Evolutionary conservation across 2,888 invertebrate species (phyloP), one percentile per base, ranked within the genome.

Genomic region (Polia nebulosa): DNA sequence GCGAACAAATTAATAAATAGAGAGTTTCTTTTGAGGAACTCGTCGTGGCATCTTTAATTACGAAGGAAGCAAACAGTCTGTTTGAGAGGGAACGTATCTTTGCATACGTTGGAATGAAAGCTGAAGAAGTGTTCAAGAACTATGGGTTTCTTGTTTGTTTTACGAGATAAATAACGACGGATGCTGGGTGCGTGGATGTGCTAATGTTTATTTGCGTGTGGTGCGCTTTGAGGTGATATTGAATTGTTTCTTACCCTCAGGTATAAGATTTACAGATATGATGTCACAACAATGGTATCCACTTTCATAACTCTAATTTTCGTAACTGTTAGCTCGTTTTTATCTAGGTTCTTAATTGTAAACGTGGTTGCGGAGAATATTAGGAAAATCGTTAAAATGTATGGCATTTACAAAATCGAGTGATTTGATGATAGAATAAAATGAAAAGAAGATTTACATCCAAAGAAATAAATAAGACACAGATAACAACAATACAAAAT

Each of bases 91-190:
- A 89, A 91, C 92, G 94, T 93, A 93, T 94, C 93, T 91, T 91
- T 93, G 93, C 92, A 93, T 92, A 89, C 87, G 91, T 87, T 89
- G 86, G 89, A 93, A 94, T 92, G 93, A 94, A 90, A 89, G 87
- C 89, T 91, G 91, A 94, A 95, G 94, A 94, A 95, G 91, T 92
- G 91, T 88, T 86, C 86, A 92, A 92, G 93, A 93, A 94, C 94
- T 95, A 94, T 93, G 87, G 82, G 84, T 85, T 51, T 85, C 82
- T 74, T 91, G 85, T 93, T 92, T 93, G 89, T 91, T 88, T 91
- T 86, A 84, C 83, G 83, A 84, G 82, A 86, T 90, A 88, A 91
- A 90, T 90, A 91, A 90, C 81, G 82, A 73, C 27, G 84, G 84
- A 87, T 78, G 65, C 72, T 72, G 79, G 53, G 61, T 72, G 27